Conservation (phyloP, 1,140 invertebrate genomes). For the Varroa destructor region DNA sequence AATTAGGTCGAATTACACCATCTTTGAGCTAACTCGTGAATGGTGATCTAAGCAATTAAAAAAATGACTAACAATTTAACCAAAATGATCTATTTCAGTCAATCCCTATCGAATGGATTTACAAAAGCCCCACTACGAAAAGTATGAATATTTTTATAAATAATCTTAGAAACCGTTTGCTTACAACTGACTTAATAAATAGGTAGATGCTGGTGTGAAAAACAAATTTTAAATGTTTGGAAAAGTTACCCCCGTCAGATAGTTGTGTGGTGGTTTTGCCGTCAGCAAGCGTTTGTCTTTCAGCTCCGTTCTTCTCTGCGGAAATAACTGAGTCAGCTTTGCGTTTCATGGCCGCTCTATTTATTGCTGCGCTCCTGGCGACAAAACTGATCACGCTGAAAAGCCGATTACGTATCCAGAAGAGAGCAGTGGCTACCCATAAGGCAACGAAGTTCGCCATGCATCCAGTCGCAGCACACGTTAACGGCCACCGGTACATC, state of each 20-base stretch:
- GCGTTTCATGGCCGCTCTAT: background rate
- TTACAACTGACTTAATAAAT: background rate
- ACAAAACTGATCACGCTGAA: background rate
- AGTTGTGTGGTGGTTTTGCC: too few relatives aligned
- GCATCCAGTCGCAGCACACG: background rate
- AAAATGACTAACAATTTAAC: background rate
- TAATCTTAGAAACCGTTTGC: background rate
- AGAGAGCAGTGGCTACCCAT: background rate
- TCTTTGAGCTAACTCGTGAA: too few relatives aligned
- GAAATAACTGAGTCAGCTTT: background rate
- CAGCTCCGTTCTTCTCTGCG: background rate
- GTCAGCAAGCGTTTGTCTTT: too few relatives aligned
- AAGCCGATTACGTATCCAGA: constrained; percentile 2
- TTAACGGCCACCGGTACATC: constrained; percentile 16
- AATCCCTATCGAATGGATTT: background rate
- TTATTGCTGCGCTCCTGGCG: background rate
- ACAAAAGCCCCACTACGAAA: background rate
- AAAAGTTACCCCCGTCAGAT: too few relatives aligned
- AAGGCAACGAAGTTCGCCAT: background rate
- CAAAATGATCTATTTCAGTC: background rate
- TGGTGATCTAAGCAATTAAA: background rate
- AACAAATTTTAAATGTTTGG: too few relatives aligned
- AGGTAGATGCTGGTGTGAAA: too few relatives aligned
- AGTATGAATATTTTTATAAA: background rate
- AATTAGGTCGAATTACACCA: too few relatives aligned